Percentiles rank a stretch among this genome's conserved stretches.
These are phyloP conservation scores for Aphaenogaster floridana DNA, from an alignment of 1,140 invertebrate genomes.

Conservation along the genomic window DNA sequence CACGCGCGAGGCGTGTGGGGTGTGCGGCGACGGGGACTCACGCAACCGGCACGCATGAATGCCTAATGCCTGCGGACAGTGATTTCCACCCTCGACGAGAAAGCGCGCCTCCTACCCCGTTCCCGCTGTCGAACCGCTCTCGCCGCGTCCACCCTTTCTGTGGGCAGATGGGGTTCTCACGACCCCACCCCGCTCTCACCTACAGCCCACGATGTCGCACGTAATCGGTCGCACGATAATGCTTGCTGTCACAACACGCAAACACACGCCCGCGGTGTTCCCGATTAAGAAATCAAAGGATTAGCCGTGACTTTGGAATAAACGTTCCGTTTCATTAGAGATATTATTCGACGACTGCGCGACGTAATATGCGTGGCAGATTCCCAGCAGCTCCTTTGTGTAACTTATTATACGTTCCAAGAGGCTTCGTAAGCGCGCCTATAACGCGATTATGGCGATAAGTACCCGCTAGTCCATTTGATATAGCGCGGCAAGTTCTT, in stretches of 20 bases:
- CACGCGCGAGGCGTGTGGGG: slow-evolving; percentile 29
- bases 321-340: slow-evolving; percentile 41
- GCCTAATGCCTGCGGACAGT: slow-evolving; percentile 83
- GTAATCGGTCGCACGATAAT: slow-evolving; percentile 78
- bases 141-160: slow-evolving; percentile 64
- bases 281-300: slow-evolving; percentile 74
- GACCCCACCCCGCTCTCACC: slow-evolving; percentile 70
- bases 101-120: slow-evolving; percentile 71
- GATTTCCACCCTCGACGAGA: slow-evolving; percentile 84
- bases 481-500: background rate
- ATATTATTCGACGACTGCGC: slow-evolving; percentile 24
- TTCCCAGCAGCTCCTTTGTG: slow-evolving; percentile 8
- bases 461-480: slow-evolving; percentile 1
- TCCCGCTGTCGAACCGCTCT: slow-evolving; percentile 59
- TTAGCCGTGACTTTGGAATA: slow-evolving; percentile 64
- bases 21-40: slow-evolving; percentile 73
- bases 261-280: slow-evolving; percentile 64
- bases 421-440: slow-evolving; percentile 29
- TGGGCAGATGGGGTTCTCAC: slow-evolving; percentile 85
- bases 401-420: slow-evolving; percentile 33
- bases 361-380: background rate
- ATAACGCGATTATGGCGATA: slow-evolving; percentile 42
- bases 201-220: slow-evolving; percentile 71
- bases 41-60: slow-evolving; percentile 83
- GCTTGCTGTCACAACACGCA: slow-evolving; percentile 76